Evolutionary conservation across 2,888 invertebrate species (phyloP), one percentile per base, ranked within the genome.

Genomic region (Athrips mouffetella): DNA sequence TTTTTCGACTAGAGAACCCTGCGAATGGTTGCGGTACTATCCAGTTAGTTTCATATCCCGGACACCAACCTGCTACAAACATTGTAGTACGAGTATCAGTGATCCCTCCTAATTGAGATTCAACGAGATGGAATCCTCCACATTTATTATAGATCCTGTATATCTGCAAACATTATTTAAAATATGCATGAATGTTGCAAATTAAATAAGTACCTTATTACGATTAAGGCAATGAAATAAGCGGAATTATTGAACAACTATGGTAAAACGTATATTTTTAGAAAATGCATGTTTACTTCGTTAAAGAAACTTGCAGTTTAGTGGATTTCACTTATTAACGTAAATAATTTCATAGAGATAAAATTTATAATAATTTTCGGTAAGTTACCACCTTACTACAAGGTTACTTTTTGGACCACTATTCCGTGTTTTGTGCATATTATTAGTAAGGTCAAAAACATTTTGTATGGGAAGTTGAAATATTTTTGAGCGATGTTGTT

Each of bases 111-210:
- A 64, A 67, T 67, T 67, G 64, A 58, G 54, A 48, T 25, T 55
- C 51, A 50, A 41, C 52, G 58, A 54, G 54, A 54, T 55, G 47
- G 49, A 53, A 59, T 55, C 54, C 54, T 57, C 54, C 53, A 52
- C 56, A 59, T 60, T 67, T 67, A 65, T 65, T 63, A 65, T 59
- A 58, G 58, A 60, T 53, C 54, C 54, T 51, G 41, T 27, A 62
- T 60, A 65, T 53, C 54, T 51, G 42, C 29, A 62, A 60, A 65
- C 59, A 59, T 60, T 62, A 54, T 55, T 67, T 63, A 63, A 70
- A 69, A 66, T 66, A 71, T 66, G 67, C 68, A 63, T 66, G 69
- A 73, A 69, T 67, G 61, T 66, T 58, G 63, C 57, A 63, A 67
- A 67, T 67, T 70, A 66, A 68, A 70, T 63, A 37, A 37, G 37